Conservation (phyloP, 2,888 invertebrate genomes). For the Watsonalla binaria region DNA sequence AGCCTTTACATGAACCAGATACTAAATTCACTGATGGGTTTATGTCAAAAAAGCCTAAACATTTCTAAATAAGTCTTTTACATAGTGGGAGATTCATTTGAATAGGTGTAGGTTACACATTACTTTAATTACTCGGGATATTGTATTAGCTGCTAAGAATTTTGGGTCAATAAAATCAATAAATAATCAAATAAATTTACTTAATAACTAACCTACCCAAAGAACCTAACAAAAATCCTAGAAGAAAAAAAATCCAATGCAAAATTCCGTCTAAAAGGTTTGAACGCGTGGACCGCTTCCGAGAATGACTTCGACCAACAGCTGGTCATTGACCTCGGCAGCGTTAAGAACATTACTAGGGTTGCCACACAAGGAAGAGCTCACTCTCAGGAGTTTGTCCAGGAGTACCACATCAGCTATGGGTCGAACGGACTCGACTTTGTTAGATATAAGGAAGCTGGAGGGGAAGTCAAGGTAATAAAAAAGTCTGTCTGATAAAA, state of each 20-base stretch:
- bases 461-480: slow-evolving; percentile 95
- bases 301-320: slow-evolving; percentile 95
- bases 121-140: background rate
- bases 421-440: slow-evolving; percentile 94
- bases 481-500: background rate
- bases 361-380: slow-evolving; percentile 94
- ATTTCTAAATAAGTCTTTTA: slow-evolving; percentile 18
- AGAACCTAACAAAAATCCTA: slow-evolving; percentile 25
- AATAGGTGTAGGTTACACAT: background rate
- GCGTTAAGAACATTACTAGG: slow-evolving; percentile 91
- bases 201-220: slow-evolving; percentile 17
- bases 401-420: slow-evolving; percentile 96
- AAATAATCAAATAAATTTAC: slow-evolving; percentile 24
- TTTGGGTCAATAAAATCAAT: slow-evolving; percentile 1
- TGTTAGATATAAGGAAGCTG: slow-evolving; percentile 92
- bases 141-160: background rate
- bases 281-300: slow-evolving; percentile 94
- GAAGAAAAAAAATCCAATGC: slow-evolving; percentile 17
- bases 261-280: slow-evolving; percentile 78
- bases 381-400: slow-evolving; percentile 93
- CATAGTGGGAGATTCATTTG: too few species aligned
- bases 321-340: slow-evolving; percentile 92
- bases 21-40: slow-evolving; percentile 74
- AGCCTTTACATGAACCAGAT: slow-evolving; percentile 68
- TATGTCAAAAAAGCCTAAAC: slow-evolving; percentile 76